Conservation (phyloP, 2,888 invertebrate genomes). For the Unio pictorum region DNA sequence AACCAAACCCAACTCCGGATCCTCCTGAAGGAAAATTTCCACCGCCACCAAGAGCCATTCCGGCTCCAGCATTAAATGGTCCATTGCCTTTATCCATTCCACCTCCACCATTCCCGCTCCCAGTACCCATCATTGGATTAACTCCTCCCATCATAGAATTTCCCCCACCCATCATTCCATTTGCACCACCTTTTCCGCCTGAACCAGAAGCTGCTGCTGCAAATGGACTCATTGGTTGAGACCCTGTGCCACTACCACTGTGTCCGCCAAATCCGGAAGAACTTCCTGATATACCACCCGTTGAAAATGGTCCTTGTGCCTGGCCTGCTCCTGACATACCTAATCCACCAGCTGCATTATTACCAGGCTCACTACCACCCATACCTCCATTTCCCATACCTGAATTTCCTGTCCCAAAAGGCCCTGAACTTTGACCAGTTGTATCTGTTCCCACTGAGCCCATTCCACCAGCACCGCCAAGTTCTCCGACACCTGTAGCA, state of each 20-base stretch:
- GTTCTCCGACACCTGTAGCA: conserved; percentile 17
- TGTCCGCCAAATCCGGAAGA: conserved; percentile 1
- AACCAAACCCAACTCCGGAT: neutral
- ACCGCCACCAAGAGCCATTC: neutral
- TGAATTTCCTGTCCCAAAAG: conserved; percentile 1
- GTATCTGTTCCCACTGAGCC: conserved; percentile 5
- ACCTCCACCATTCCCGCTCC: conserved; percentile 6
- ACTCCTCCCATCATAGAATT: conserved; percentile 6
- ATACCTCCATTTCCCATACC: conserved; percentile 6
- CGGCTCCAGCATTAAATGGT: neutral
- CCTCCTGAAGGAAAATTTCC: conserved; percentile 1
- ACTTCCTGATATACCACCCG: conserved; percentile 15
- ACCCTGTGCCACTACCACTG: conserved; percentile 8
- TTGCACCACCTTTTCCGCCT: neutral
- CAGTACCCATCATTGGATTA: conserved; percentile 15
- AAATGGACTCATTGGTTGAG: conserved; percentile 23
- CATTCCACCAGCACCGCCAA: conserved; percentile 11
- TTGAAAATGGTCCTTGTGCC: conserved; percentile 28
- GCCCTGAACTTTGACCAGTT: conserved; percentile 24
- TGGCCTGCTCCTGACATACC: conserved; percentile 27
- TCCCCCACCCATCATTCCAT: neutral
- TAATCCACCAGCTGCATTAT: conserved; percentile 4
- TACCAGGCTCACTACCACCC: neutral
- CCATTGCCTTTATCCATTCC: neutral
- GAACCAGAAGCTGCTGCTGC: conserved; percentile 13